Conservation (phyloP, 2,888 invertebrate species). For the Orthonychiurus folsomi region DNA sequence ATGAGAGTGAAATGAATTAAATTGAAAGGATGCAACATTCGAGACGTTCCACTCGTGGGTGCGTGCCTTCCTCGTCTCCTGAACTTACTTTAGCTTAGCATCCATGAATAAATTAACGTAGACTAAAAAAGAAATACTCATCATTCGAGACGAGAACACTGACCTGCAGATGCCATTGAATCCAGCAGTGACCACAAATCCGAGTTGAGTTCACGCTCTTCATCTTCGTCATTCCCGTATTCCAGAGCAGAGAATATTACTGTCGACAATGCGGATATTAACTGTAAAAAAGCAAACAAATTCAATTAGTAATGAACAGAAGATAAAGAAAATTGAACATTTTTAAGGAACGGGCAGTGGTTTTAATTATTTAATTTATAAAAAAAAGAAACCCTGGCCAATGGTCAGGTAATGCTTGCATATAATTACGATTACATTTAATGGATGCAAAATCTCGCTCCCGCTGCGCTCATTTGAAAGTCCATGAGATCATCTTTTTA, state of each 20-base stretch:
- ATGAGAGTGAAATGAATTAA: too few species aligned
- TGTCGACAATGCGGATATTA: constrained; percentile 68
- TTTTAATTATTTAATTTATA: too few species aligned
- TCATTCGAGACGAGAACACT: constrained; percentile 40
- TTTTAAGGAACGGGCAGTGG: too few species aligned
- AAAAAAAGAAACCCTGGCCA: too few species aligned
- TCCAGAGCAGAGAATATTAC: constrained; percentile 83
- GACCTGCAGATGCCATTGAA: constrained; percentile 68
- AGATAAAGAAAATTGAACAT: too few species aligned
- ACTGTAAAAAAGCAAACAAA: constrained; percentile 48
- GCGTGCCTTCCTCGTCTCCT: neutral
- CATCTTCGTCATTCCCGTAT: constrained; percentile 72
- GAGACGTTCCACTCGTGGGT: too few species aligned
- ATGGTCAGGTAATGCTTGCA: too few species aligned
- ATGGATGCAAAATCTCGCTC: too few species aligned
- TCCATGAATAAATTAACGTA: neutral
- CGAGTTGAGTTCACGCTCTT: constrained; percentile 75
- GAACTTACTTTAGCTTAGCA: neutral
- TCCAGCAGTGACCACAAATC: constrained; percentile 78
- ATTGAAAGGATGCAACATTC: too few species aligned
- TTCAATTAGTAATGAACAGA: neutral
- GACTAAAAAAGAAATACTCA: neutral
- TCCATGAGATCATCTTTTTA: too few species aligned
- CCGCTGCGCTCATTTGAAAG: too few species aligned
- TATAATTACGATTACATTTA: too few species aligned